Base-by-base conservation (phyloP, 1,140 invertebrate species). In the Cyclargus thomasi region DNA sequence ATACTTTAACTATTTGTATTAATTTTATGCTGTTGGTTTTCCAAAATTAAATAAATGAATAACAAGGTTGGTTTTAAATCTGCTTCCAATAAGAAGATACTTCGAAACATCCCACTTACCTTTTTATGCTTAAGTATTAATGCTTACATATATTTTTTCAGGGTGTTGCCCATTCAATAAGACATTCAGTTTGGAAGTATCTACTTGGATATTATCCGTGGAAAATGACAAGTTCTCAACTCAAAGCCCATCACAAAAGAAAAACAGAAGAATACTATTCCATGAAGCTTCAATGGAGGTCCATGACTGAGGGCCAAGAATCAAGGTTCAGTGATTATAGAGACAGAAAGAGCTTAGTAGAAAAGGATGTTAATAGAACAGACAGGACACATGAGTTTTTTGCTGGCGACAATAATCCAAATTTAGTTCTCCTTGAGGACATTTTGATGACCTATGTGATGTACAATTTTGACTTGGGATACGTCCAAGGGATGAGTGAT, bases 371-470 rank as follows among this genome's bases (percentile, higher is more conserved):
- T 0, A 97, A 96, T 70, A 92, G 99, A 75, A 99, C 98, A 14
- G 99, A 99, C 86, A 92, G 99, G 79, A 96, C 95, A 5, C 94
- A 98, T 79, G 93, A 95, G 10, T 99, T 96, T 85, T 99, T 96
- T 88, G 93, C 95, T 23, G 97, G 97, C 1, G 97, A 99, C 71
- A 94, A 97, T 76, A 99, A 99, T 91, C 93, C 94, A 10, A 98
- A 99, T 91, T 90, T 99, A 35, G 90, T 93, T 67, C 92, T 96
- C 18, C 88, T 99, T 0, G 94, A 96, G 76, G 97, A 99, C 80
- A 97, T 99, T 79, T 92, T 99, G 1, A 98, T 99, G 97, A 99
- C 98, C 0, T 99, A 99, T 86, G 95, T 98, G n/a, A 99, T 99
- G 98, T 99, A 99, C 84, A 99, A 99, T 91, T 99, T 99, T 91